Base-by-base conservation (phyloP, 2,888 invertebrate species). In the Pegoplata infirma region DNA sequence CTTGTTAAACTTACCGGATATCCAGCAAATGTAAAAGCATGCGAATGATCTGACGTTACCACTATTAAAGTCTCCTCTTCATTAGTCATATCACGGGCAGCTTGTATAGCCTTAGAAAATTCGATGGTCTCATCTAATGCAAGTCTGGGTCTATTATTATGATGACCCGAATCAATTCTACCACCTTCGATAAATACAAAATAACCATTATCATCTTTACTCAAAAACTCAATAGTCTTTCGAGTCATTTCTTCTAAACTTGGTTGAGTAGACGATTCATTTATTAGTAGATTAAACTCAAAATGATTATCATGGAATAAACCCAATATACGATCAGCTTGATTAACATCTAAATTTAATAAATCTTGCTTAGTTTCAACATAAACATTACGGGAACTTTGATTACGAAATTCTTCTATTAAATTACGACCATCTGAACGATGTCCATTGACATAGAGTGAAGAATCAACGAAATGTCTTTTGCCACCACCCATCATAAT, bases 41-140 rank as follows among this genome's bases (percentile, higher is more conserved):
- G 95, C 0, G 94, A 92, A 85, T 96, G 96, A 87, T 96, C 95
- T 0, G 95, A 90, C 0, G 94, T 94, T 1, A 94, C 95, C 0
- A 97, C 92, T 36, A 96, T 93, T 1, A 97, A 88, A 0, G 97
- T 97, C 23, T 97, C 95, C 7, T 92, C 88, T 5, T 89, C 87
- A 68, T 89, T 89, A 0, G 94, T 94, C 83, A 94, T 84, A 0
- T 90, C 86, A 56, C 90, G 85, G 0, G 95, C 94, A 82, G 90
- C 88, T 78, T 91, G 85, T 32, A 95, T 90, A 0, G 97, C 94
- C 83, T 93, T 91, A 59, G 93, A 92, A 83, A 96, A 92, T 85
- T 95, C 94, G 0, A 95, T 90, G 0, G 95, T 93, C 86, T 97
- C 97, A 81, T 94, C 93, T 0, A 97, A 87, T 0, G 97, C 94